phyloP scores from a whole-genome alignment of 2,797 vertebrate species.

The Semaprochilodus insignis region DNA sequence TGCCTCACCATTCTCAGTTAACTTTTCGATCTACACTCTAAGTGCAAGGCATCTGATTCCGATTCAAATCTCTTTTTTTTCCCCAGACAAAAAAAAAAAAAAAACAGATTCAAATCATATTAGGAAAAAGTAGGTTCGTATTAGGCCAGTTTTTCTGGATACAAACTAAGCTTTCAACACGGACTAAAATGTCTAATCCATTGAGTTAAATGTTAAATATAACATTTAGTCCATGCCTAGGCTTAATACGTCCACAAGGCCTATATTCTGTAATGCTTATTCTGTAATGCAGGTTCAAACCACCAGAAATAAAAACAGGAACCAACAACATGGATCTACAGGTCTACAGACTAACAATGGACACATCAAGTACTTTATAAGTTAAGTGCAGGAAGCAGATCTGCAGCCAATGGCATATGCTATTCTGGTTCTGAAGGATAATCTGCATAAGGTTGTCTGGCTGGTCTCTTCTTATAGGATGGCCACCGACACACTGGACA shows the following conservation, averaged over 20 bases:
- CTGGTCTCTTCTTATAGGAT: constrained; percentile 92
- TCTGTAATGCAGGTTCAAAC: constrained; percentile 76
- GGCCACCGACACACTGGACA: constrained; percentile 97
- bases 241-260: constrained; percentile 10
- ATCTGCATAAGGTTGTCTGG: constrained; percentile 62
- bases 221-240: constrained; percentile 27
- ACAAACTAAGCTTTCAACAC: constrained; percentile 14
- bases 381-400: constrained; percentile 73
- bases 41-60: constrained; percentile 25
- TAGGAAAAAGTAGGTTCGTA: constrained; percentile 73
- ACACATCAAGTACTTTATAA: constrained; percentile 83
- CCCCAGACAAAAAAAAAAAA: constrained; percentile 2
- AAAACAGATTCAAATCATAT: constrained; percentile 69
- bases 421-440: constrained; percentile 53
- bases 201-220: constrained; percentile 15
- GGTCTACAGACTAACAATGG: constrained; percentile 83
- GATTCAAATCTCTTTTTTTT: constrained; percentile 20
- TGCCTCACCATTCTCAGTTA: constrained; percentile 4
- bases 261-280: constrained; percentile 79
- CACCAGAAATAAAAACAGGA: constrained; percentile 72
- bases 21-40: constrained; percentile 20
- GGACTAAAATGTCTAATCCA: constrained; percentile 20
- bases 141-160: constrained; percentile 53
- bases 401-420: constrained; percentile 51
- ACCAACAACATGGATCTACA: constrained; percentile 65